phyloP scores from a whole-genome alignment of 2,888 invertebrate genomes.

The Anthrax anthrax region DNA sequence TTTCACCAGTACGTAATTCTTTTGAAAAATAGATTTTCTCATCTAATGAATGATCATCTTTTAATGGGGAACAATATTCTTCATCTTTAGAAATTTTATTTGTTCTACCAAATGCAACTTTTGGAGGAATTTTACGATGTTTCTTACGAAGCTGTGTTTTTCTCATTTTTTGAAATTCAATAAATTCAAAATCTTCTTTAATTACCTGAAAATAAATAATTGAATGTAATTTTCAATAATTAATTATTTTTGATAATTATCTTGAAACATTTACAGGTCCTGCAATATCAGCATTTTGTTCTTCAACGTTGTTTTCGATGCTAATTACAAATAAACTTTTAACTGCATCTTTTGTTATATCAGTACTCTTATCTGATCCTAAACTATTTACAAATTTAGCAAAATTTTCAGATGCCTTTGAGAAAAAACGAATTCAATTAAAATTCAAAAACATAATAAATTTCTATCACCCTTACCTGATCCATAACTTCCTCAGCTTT shows the following conservation, averaged over 20 bases:
- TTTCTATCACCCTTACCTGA: slow-evolving; percentile 19
- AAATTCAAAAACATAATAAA: too few relatives aligned
- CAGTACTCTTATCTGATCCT: slow-evolving; percentile 21
- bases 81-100: slow-evolving; percentile 22
- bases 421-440: too few relatives aligned
- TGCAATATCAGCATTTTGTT: too few relatives aligned
- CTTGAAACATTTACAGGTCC: too few relatives aligned
- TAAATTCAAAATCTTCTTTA: not conserved
- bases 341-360: slow-evolving; percentile 26
- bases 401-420: slow-evolving; percentile 23
- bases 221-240: not conserved
- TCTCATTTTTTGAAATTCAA: slow-evolving; percentile 19
- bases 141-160: slow-evolving; percentile 23
- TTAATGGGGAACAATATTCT: slow-evolving; percentile 21
- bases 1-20: slow-evolving; percentile 24
- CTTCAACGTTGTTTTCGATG: not conserved
- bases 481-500: slow-evolving; percentile 33
- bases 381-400: slow-evolving; percentile 28
- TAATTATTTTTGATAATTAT: slow-evolving; percentile 17
- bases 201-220: not conserved
- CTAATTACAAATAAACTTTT: slow-evolving; percentile 23
- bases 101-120: slow-evolving; percentile 30
- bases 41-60: slow-evolving; percentile 22
- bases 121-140: slow-evolving; percentile 10
- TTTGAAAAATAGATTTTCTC: slow-evolving; percentile 22